These are phyloP conservation scores for Hexactinellida sp. DNA, from an alignment of 37 sponge, comb jelly and placozoan genomes.

Conservation along the genomic window DNA sequence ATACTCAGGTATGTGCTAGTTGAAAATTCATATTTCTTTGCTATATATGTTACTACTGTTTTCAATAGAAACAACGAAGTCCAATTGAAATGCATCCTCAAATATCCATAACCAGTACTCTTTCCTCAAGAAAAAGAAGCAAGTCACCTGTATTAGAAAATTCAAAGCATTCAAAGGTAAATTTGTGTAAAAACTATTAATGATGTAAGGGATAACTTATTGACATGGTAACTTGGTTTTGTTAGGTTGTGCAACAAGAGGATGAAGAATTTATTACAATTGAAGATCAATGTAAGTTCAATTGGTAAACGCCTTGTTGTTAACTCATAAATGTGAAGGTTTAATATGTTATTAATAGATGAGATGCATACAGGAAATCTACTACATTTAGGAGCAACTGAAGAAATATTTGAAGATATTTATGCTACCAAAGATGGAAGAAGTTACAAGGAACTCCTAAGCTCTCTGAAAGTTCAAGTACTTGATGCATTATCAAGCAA, in stretches of 20 bases:
- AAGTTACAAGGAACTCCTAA: not conserved
- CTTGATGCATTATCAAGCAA: no score
- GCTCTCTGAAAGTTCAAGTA: no score
- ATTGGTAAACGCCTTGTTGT: no score
- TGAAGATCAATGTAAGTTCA: not conserved
- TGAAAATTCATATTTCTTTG: not conserved
- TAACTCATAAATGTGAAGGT: not conserved
- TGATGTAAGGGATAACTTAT: no score
- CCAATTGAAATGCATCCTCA: not conserved
- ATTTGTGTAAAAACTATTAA: not conserved
- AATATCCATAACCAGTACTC: not conserved
- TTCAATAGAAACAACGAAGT: not conserved
- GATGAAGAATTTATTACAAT: not conserved
- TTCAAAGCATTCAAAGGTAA: not conserved
- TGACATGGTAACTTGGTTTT: no score
- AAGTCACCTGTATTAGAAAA: no score
- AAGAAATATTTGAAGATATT: not conserved
- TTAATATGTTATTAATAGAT: not conserved
- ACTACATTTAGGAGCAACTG: not conserved
- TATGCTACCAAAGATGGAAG: no score
- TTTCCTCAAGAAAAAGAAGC: not conserved
- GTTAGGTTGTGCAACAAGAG: no score
- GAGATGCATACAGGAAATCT: not conserved
- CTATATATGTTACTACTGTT: not conserved
- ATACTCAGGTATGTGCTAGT: not conserved